Evolutionary conservation across 2,113 vertebrate species (phyloP).

Genomic region (Xyliphius kryptos): DNA sequence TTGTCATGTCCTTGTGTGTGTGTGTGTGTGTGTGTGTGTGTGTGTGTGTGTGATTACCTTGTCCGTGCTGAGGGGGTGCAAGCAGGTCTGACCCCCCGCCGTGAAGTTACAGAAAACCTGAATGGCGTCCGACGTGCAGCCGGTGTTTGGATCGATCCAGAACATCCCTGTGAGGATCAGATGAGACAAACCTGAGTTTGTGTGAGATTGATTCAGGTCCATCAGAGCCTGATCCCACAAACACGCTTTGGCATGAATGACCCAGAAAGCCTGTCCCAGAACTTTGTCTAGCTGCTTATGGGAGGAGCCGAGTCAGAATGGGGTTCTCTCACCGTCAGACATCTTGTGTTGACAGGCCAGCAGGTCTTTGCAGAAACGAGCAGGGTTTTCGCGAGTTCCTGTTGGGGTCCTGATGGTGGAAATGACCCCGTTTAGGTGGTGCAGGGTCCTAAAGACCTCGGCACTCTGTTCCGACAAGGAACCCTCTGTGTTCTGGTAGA

Average conservation of each 20-base stretch:
- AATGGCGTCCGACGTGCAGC: conserved; percentile 90
- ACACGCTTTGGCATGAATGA: no score
- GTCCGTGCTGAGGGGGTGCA: conserved; percentile 75
- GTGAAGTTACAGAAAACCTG: conserved; percentile 97
- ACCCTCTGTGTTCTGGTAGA: conserved; percentile 85
- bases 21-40: neutral
- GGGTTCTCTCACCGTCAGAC: conserved; percentile 73
- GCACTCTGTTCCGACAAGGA: conserved; percentile 70
- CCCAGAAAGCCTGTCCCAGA: neutral
- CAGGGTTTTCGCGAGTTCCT: conserved; percentile 87
- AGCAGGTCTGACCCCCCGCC: conserved; percentile 91
- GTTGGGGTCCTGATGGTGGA: conserved; percentile 85
- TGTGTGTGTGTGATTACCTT: conserved; percentile 67
- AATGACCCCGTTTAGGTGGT: conserved; percentile 82
- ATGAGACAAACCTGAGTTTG: no score
- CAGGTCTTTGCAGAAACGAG: conserved; percentile 89
- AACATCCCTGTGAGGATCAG: conserved; percentile 73
- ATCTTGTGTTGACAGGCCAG: conserved; percentile 80
- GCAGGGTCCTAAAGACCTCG: conserved; percentile 86
- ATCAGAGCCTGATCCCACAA: no score
- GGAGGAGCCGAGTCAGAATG: neutral
- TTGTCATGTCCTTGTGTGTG: neutral
- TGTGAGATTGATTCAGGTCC: no score
- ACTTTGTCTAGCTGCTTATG: no score
- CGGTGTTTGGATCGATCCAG: conserved; percentile 97